phyloP scores from a whole-genome alignment of 2,113 vertebrate genomes.

The Callipepla californica region DNA sequence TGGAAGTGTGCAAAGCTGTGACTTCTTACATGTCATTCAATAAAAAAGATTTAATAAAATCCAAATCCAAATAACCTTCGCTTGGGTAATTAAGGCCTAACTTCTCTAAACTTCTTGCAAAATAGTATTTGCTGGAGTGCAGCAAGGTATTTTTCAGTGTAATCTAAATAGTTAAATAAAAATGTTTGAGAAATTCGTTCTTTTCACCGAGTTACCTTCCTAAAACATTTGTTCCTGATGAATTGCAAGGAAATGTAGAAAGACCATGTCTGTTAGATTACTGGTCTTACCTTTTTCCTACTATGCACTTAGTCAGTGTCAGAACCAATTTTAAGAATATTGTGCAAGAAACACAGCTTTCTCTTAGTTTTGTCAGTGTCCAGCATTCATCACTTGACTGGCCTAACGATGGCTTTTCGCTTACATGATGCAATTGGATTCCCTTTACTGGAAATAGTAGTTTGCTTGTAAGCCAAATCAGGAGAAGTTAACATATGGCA shows the following conservation, averaged over 20 bases:
- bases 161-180: neutral
- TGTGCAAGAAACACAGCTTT: neutral
- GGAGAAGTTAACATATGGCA: neutral
- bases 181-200: neutral
- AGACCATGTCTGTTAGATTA: neutral
- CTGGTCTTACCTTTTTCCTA: neutral
- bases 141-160: neutral
- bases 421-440: neutral
- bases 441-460: neutral
- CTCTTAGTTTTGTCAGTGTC: neutral
- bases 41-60: neutral
- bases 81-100: rapidly evolving
- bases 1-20: neutral
- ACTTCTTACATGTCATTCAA: neutral
- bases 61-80: neutral
- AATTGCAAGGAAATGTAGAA: neutral
- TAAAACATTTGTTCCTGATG: neutral
- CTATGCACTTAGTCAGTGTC: neutral
- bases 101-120: neutral
- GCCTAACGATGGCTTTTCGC: neutral
- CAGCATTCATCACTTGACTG: neutral
- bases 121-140: neutral
- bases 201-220: neutral
- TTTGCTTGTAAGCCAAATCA: neutral
- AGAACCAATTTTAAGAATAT: neutral